Evolutionary conservation across 2,113 vertebrate genomes (phyloP).

Genomic region (Puntigrus tetrazona): DNA sequence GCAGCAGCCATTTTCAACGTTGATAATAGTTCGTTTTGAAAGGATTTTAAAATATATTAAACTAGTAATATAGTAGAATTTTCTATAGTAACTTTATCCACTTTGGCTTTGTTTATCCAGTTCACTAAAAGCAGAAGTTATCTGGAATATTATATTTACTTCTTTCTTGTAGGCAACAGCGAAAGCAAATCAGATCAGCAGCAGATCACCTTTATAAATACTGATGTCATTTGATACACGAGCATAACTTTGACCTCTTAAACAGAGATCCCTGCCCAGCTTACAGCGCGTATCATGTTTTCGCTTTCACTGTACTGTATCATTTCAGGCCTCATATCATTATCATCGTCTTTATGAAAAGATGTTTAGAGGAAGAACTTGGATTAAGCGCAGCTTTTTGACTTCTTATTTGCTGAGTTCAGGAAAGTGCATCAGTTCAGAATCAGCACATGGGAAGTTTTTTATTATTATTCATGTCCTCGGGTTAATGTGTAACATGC

Average conservation of each 20-base stretch:
- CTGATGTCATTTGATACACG: background rate
- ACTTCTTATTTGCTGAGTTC: background rate
- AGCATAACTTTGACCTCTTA: background rate
- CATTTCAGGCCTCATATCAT: background rate
- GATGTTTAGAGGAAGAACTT: background rate
- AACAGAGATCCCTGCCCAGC: background rate
- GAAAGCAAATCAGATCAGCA: background rate
- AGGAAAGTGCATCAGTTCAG: background rate
- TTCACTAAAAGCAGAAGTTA: background rate
- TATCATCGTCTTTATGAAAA: background rate
- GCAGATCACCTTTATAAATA: background rate
- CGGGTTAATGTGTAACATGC: constrained; percentile 18
- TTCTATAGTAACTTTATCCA: background rate
- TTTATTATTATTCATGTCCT: background rate
- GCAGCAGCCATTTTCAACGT: too few relatives aligned
- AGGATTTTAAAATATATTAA: background rate
- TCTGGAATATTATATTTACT: background rate
- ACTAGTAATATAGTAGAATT: background rate
- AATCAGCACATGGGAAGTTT: background rate
- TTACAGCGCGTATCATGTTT: background rate
- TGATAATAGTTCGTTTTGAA: too few relatives aligned
- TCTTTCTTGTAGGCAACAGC: background rate
- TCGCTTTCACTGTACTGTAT: background rate
- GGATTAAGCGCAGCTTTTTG: too few relatives aligned
- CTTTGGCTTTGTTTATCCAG: background rate